A percentile compares a stretch with the other conserved stretches of the same genome.
Evolutionary conservation across 2,797 vertebrate genomes (phyloP).

Genomic region (Sternotherus odoratus): DNA sequence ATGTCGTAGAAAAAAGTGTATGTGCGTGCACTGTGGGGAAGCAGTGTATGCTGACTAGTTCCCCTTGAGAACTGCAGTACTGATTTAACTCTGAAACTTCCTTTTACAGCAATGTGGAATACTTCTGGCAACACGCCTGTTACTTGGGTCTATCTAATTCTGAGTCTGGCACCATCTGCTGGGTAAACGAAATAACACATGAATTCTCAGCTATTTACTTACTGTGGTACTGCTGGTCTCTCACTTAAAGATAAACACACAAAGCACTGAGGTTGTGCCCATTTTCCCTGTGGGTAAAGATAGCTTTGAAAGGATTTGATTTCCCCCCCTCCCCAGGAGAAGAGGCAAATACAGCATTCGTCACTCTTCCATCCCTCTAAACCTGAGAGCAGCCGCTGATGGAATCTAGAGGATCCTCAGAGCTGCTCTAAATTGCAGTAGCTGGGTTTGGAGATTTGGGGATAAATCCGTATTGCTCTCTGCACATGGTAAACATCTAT

Average conservation of each 20-base stretch:
- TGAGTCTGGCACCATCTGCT: background rate
- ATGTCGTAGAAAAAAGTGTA: too few relatives aligned
- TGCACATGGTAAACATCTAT: background rate
- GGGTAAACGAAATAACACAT: background rate
- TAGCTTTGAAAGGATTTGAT: background rate
- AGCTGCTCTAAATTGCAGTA: background rate
- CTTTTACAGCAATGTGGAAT: background rate
- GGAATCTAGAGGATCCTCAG: background rate
- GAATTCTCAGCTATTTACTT: background rate
- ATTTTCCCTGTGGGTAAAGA: background rate
- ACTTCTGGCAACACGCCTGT: background rate
- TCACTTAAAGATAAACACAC: background rate
- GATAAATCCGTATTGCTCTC: background rate
- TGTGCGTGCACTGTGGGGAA: background rate
- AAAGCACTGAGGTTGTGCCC: background rate
- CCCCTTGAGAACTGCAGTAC: background rate
- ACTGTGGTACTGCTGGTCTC: background rate
- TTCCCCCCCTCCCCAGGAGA: background rate
- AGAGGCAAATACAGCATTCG: background rate
- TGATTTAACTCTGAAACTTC: background rate
- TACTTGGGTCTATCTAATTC: background rate
- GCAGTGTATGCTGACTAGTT: background rate
- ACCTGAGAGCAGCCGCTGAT: background rate
- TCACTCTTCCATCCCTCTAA: background rate
- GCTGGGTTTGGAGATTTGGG: background rate